Conservation (phyloP, 2,113 vertebrate species). For the Dendrocopos noguchii region DNA sequence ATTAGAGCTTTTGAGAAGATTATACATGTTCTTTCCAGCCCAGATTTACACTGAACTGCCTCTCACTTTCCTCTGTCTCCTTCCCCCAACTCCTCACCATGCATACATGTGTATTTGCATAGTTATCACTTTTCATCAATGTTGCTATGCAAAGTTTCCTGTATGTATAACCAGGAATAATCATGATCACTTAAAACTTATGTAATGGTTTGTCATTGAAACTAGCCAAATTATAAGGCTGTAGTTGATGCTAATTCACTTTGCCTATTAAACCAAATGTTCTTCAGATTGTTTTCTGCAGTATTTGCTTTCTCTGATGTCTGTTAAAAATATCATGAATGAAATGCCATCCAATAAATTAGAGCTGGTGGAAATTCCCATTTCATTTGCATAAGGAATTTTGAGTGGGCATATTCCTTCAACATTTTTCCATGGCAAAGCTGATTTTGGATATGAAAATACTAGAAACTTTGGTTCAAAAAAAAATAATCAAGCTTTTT, state of each 20-base stretch:
- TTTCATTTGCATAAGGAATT: background rate
- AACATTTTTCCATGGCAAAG: background rate
- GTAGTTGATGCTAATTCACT: background rate
- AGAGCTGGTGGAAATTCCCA: conserved; percentile 10
- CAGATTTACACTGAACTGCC: background rate
- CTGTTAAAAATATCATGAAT: conserved; percentile 40
- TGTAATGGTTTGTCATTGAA: background rate
- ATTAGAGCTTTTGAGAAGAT: background rate
- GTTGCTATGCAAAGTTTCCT: background rate
- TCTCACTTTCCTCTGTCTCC: background rate
- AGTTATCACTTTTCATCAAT: background rate
- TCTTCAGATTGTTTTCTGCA: conserved; percentile 25
- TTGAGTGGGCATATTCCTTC: background rate
- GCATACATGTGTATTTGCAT: background rate
- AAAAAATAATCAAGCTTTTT: background rate
- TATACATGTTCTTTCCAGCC: background rate
- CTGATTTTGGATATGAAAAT: background rate
- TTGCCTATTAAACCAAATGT: conserved; percentile 14
- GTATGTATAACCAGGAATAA: background rate
- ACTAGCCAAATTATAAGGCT: background rate
- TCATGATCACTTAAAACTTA: background rate
- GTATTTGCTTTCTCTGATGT: background rate
- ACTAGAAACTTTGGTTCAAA: background rate
- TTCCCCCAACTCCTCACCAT: background rate
- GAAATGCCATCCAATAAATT: background rate